These are phyloP conservation scores for Drosophila paracracens DNA, from an alignment of 2,888 invertebrate species.

Conservation along the genomic window DNA sequence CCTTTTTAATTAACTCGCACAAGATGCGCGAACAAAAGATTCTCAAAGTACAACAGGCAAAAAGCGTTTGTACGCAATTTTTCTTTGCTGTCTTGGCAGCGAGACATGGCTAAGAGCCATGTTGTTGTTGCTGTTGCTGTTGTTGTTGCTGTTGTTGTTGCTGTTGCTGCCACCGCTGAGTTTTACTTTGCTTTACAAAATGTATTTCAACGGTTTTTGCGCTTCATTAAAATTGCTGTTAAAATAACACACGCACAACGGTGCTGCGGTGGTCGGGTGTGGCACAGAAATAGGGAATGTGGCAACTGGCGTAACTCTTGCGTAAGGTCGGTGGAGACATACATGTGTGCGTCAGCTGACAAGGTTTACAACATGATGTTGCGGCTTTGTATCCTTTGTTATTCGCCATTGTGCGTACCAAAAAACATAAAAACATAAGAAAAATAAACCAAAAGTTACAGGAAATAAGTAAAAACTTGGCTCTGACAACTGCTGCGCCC, in stretches of 20 bases:
- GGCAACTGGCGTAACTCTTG: constrained; percentile 35
- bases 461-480: constrained; percentile 43
- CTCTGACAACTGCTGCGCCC: constrained; percentile 42
- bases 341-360: constrained; percentile 60
- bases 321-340: constrained; percentile 61
- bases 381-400: constrained; percentile 63
- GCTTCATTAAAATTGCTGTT: constrained; percentile 80
- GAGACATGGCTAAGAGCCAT: constrained; percentile 41
- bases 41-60: constrained; percentile 42
- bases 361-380: constrained; percentile 74
- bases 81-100: constrained; percentile 55
- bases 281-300: constrained; percentile 11
- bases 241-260: constrained; percentile 73
- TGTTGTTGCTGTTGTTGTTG: not conserved
- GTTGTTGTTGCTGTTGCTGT: too few relatives aligned
- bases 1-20: constrained; percentile 76
- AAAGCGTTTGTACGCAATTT: constrained; percentile 58
- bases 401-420: constrained; percentile 51
- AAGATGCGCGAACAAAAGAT: constrained; percentile 64
- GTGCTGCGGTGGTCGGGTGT: not conserved
- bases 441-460: constrained; percentile 18
- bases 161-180: constrained; percentile 23
- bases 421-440: constrained; percentile 28
- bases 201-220: constrained; percentile 79
- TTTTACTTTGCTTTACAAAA: constrained; percentile 68